These are phyloP conservation scores for Lobophora halterata DNA, from an alignment of 2,888 invertebrate genomes.

Conservation along the genomic window DNA sequence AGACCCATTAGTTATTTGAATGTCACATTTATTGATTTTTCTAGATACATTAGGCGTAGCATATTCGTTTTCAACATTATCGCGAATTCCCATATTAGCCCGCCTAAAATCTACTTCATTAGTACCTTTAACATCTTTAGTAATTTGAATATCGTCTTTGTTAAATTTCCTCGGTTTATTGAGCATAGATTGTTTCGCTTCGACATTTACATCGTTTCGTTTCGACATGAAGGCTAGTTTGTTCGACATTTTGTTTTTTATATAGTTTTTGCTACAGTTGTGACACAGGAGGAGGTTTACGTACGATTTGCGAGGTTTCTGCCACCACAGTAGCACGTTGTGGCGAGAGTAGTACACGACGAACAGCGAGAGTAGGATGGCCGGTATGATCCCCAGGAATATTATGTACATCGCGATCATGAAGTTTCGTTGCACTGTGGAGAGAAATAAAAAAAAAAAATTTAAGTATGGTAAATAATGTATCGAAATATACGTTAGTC, in stretches of 20 bases:
- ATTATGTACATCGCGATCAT: constrained; percentile 92
- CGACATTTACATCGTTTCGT: constrained; percentile 23
- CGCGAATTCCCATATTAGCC: too few relatives aligned
- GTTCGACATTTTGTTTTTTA: constrained; percentile 31
- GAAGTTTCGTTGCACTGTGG: constrained; percentile 86
- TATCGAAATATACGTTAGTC: too few relatives aligned
- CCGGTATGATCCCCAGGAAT: constrained; percentile 92
- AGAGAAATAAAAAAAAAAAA: constrained; percentile 2
- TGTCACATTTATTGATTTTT: too few relatives aligned
- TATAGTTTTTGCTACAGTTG: constrained; percentile 25
- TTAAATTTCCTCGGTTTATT: neutral
- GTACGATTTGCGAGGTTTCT: constrained; percentile 76
- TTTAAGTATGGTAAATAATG: too few relatives aligned
- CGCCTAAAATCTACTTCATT: too few relatives aligned
- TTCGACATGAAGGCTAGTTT: constrained; percentile 22
- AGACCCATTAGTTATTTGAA: too few relatives aligned
- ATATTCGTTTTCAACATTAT: too few relatives aligned
- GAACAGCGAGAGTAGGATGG: constrained; percentile 84
- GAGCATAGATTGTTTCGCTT: neutral
- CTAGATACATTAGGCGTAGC: too few relatives aligned
- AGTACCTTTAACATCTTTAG: neutral
- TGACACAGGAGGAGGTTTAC: constrained; percentile 53
- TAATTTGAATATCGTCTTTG: neutral
- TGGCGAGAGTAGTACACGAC: constrained; percentile 88
- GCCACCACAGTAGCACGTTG: constrained; percentile 80